Conservation (phyloP, 2,113 vertebrate genomes). For the Rhombomys opimus region DNA sequence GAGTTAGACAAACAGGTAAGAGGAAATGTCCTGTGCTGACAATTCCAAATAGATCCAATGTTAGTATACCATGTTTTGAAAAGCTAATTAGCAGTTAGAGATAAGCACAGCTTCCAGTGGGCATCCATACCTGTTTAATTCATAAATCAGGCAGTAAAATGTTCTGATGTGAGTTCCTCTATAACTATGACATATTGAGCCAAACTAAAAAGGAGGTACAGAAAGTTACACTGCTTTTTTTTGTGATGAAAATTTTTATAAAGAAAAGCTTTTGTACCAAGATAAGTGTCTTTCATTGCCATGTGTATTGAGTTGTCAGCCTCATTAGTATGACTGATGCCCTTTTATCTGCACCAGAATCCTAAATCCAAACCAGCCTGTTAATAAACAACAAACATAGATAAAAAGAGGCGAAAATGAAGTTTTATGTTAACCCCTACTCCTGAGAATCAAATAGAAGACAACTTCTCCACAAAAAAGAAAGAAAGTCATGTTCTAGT, state of each 20-base stretch:
- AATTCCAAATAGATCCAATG: not conserved
- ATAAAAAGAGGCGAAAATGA: not conserved
- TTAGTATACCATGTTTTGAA: not conserved
- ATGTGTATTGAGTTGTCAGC: not conserved
- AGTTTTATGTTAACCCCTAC: not conserved
- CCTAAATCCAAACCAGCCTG: not conserved
- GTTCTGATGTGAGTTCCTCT: not conserved
- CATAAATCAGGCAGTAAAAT: not conserved
- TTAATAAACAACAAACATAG: not conserved
- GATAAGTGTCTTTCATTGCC: not conserved
- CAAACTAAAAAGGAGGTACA: not conserved
- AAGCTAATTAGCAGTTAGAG: not conserved
- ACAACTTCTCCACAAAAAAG: not conserved
- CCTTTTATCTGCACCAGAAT: not conserved
- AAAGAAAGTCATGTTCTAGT: not conserved
- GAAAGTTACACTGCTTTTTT: not conserved
- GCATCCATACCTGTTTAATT: conserved; percentile 14
- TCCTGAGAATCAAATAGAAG: not conserved
- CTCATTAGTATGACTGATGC: not conserved
- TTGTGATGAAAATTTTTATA: not conserved
- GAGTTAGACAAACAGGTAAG: not conserved
- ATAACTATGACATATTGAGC: not conserved
- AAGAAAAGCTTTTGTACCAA: not conserved
- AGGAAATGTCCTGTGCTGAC: not conserved
- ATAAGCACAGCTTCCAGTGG: not conserved